Conservation (phyloP, 2,888 invertebrate species). For the Oscheius sp. region DNA sequence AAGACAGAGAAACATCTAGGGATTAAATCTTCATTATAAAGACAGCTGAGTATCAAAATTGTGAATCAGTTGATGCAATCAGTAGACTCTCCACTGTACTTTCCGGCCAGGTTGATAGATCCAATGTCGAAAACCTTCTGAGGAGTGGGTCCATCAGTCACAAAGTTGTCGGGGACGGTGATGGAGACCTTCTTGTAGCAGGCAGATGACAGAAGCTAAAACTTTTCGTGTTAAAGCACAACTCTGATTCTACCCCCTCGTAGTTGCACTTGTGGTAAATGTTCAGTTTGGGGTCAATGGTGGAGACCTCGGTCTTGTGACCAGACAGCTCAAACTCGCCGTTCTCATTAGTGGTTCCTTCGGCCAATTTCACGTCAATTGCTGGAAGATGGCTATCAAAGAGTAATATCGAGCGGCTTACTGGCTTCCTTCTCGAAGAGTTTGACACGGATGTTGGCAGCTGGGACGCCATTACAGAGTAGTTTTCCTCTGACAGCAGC, state of each 20-base stretch:
- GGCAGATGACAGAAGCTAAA: conserved; percentile 21
- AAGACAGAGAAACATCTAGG: background rate
- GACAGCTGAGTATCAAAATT: conserved; percentile 20
- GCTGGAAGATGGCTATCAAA: conserved; percentile 41
- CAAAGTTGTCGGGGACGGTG: conserved; percentile 63
- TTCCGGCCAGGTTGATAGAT: conserved; percentile 62
- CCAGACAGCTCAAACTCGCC: conserved; percentile 63
- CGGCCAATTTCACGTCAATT: conserved; percentile 66
- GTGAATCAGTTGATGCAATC: conserved; percentile 66
- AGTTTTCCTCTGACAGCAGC: conserved; percentile 63
- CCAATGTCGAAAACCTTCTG: conserved; percentile 67
- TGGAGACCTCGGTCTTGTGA: conserved; percentile 50
- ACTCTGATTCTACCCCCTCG: conserved; percentile 17
- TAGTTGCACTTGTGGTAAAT: conserved; percentile 53
- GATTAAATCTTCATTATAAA: conserved; percentile 10
- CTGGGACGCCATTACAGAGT: conserved; percentile 64
- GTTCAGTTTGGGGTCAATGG: conserved; percentile 51
- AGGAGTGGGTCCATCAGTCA: conserved; percentile 60
- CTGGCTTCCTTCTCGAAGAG: conserved; percentile 65
- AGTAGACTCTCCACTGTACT: conserved; percentile 64
- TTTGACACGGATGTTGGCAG: conserved; percentile 66
- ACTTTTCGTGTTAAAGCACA: background rate
- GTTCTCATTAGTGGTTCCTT: conserved; percentile 62
- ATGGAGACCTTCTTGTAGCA: conserved; percentile 29
- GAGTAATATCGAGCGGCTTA: conserved; percentile 20